phyloP scores from a whole-genome alignment of 2,113 vertebrate species.

The Heloderma charlesbogerti region DNA sequence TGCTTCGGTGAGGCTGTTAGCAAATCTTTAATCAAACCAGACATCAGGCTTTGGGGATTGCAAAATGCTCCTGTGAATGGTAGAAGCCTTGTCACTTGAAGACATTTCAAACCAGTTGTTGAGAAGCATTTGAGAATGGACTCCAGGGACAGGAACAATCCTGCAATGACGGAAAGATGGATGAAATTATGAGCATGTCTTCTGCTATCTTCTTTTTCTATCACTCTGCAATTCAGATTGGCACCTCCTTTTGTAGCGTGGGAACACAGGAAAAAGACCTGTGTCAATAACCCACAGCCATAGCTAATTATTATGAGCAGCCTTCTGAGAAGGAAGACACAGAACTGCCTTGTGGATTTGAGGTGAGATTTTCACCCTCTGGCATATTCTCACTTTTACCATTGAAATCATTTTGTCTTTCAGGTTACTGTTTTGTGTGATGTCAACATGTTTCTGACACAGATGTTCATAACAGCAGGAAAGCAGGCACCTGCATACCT shows the following conservation, averaged over 20 bases:
- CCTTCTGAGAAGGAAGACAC: conserved; percentile 53
- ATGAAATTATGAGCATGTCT: not conserved
- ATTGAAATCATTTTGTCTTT: conserved; percentile 59
- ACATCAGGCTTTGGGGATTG: not conserved
- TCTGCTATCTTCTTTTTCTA: not conserved
- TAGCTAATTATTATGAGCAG: conserved; percentile 57
- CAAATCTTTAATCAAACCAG: conserved; percentile 15
- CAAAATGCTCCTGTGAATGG: conserved; percentile 31
- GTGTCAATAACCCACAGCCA: conserved; percentile 60
- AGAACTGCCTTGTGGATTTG: conserved; percentile 16
- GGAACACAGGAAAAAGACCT: conserved; percentile 21
- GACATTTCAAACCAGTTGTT: conserved; percentile 21
- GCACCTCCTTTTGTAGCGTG: conserved; percentile 41
- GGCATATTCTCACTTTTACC: conserved; percentile 52
- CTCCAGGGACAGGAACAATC: not conserved
- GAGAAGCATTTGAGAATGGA: conserved; percentile 13
- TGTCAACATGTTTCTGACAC: conserved; percentile 52
- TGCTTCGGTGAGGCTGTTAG: not conserved
- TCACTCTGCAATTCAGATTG: conserved; percentile 27
- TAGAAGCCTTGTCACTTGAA: conserved; percentile 32
- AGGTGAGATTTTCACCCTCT: conserved; percentile 47
- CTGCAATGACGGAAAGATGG: not conserved
- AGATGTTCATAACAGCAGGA: conserved; percentile 49
- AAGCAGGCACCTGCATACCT: not conserved
- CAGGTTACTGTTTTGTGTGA: conserved; percentile 49